These are phyloP conservation scores for Eurystomus gularis DNA, from an alignment of 2,113 vertebrate species.

Conservation along the genomic window DNA sequence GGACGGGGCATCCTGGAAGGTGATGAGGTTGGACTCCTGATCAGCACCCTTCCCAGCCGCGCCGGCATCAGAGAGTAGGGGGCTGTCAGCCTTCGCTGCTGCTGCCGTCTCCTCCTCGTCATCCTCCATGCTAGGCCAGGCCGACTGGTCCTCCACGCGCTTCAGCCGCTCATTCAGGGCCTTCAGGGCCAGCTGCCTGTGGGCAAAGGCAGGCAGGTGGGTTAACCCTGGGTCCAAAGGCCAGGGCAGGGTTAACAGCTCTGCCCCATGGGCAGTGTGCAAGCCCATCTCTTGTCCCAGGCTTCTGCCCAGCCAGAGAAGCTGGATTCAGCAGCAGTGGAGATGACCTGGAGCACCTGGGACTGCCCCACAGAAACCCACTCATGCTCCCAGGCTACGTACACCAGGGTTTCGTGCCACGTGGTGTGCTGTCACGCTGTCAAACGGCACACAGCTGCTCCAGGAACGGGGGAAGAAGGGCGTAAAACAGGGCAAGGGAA, in stretches of 20 bases:
- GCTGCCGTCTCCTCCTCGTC: constrained; percentile 84
- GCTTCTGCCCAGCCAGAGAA: not conserved
- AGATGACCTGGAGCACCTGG: accelerated
- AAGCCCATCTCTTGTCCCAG: not conserved
- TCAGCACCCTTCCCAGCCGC: constrained; percentile 51
- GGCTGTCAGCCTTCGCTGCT: constrained; percentile 72
- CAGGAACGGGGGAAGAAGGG: accelerated
- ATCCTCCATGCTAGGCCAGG: constrained; percentile 98
- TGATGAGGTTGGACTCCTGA: constrained; percentile 91
- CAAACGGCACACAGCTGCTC: accelerated
- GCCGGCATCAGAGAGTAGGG: constrained; percentile 66
- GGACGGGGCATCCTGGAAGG: constrained; percentile 87
- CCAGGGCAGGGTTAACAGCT: not conserved
- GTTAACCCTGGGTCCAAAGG: not conserved
- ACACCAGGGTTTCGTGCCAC: not conserved
- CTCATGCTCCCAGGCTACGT: accelerated
- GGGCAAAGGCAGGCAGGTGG: not conserved
- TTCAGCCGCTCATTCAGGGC: constrained; percentile 96
- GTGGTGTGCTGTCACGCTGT: accelerated
- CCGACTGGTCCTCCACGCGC: constrained; percentile 91
- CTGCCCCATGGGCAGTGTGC: accelerated
- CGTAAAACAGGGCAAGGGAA: not conserved
- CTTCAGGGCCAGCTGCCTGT: constrained; percentile 94
- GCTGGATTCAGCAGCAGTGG: not conserved
- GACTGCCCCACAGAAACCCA: not conserved